phyloP scores from a whole-genome alignment of 2,888 invertebrate species.

The Hedychridium roseum region DNA sequence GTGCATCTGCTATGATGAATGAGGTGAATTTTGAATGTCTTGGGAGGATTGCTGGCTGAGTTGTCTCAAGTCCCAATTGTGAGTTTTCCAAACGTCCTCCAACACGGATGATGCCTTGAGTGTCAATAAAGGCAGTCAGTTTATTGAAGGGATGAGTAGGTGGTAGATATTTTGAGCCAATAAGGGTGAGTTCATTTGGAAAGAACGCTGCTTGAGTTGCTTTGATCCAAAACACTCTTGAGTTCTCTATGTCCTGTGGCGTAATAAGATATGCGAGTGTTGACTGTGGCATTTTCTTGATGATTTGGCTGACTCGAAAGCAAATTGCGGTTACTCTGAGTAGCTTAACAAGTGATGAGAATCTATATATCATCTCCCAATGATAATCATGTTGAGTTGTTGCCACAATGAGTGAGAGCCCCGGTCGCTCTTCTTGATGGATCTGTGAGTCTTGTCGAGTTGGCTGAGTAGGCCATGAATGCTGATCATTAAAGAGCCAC shows the following conservation, averaged over 20 bases:
- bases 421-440: too few relatives aligned
- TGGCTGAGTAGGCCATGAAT: too few relatives aligned
- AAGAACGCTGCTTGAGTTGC: too few relatives aligned
- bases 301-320: neutral
- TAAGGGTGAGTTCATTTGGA: neutral
- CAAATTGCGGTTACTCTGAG: conserved; percentile 1
- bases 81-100: neutral
- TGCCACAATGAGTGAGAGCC: too few relatives aligned
- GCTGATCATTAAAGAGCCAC: too few relatives aligned
- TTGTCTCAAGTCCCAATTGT: neutral
- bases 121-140: neutral
- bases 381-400: neutral
- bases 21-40: neutral
- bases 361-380: neutral
- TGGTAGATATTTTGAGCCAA: neutral
- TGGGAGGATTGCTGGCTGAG: neutral
- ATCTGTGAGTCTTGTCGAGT: too few relatives aligned
- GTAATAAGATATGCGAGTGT: neutral
- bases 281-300: neutral
- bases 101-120: neutral
- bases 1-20: neutral
- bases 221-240: too few relatives aligned
- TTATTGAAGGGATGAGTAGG: neutral
- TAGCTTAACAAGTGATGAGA: neutral
- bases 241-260: neutral